Conservation (phyloP, 1,140 invertebrate genomes). For the Ephestia elutella region DNA sequence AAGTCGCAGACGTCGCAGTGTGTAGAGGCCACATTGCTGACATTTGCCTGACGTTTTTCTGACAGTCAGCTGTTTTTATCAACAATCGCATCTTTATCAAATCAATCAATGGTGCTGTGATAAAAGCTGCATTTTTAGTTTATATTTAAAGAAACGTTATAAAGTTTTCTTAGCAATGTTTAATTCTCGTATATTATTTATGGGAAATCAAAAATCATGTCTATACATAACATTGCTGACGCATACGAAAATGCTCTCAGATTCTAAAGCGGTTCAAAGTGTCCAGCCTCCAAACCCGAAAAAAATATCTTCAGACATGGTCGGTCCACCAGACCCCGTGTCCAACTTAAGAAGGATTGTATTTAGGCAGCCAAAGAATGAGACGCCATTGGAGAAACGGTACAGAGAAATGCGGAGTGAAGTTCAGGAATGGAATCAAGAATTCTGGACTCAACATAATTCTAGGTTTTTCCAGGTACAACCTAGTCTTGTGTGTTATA, state of each 20-base stretch:
- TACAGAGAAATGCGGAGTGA: conserved; percentile 79
- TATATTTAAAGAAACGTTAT: too few relatives aligned
- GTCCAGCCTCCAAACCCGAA: conserved; percentile 50
- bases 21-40: too few relatives aligned
- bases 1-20: too few relatives aligned
- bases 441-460: conserved; percentile 88
- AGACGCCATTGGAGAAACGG: conserved; percentile 78
- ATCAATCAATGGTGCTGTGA: too few relatives aligned
- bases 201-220: neutral
- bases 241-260: neutral
- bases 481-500: too few relatives aligned
- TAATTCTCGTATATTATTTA: neutral
- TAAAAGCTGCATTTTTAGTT: too few relatives aligned
- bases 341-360: conserved; percentile 85
- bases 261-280: conserved; percentile 31
- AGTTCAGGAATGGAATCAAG: conserved; percentile 86
- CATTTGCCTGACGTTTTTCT: too few relatives aligned
- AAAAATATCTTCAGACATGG: conserved; percentile 67
- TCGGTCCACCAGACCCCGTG: conserved; percentile 86
- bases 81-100: too few relatives aligned
- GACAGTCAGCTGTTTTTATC: too few relatives aligned
- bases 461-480: conserved; percentile 75
- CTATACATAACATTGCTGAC: neutral
- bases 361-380: conserved; percentile 77
- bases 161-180: neutral